Conservation (phyloP, 2,888 invertebrate genomes). For the Peribatodes rhomboidaria region DNA sequence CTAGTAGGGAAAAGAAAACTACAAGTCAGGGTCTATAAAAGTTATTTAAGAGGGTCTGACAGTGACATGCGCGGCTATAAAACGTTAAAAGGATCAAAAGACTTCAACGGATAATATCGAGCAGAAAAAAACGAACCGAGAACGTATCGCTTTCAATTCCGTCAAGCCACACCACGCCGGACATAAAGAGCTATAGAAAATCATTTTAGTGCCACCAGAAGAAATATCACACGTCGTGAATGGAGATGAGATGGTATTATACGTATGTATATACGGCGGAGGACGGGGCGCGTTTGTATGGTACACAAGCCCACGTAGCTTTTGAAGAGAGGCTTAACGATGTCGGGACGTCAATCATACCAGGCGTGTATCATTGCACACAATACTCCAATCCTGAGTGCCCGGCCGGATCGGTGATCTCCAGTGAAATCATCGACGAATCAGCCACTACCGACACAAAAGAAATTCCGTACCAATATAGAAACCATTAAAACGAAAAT, state of each 20-base stretch:
- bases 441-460: constrained; percentile 26
- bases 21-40: constrained; percentile 33
- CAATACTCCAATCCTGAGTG: constrained; percentile 52
- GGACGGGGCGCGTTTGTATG: constrained; percentile 46
- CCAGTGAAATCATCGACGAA: constrained; percentile 35
- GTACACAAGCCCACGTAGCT: constrained; percentile 57
- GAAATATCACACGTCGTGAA: constrained; percentile 73
- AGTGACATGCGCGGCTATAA: constrained; percentile 47
- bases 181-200: constrained; percentile 54
- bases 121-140: constrained; percentile 39
- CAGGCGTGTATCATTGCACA: constrained; percentile 51
- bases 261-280: constrained; percentile 46
- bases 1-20: constrained; percentile 27
- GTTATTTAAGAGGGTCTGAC: constrained; percentile 44
- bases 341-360: constrained; percentile 74
- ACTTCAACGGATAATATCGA: constrained; percentile 46
- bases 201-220: constrained; percentile 58
- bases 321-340: constrained; percentile 72
- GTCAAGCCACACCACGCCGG: constrained; percentile 41
- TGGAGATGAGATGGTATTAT: constrained; percentile 65
- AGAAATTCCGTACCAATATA: constrained; percentile 37
- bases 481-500: constrained; percentile 36
- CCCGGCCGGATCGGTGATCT: constrained; percentile 31
- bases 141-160: constrained; percentile 49
- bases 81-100: constrained; percentile 46